Evolutionary conservation across 2,888 invertebrate species (phyloP), one percentile per base, ranked within the genome.

Genomic region (Nebria brevicollis): DNA sequence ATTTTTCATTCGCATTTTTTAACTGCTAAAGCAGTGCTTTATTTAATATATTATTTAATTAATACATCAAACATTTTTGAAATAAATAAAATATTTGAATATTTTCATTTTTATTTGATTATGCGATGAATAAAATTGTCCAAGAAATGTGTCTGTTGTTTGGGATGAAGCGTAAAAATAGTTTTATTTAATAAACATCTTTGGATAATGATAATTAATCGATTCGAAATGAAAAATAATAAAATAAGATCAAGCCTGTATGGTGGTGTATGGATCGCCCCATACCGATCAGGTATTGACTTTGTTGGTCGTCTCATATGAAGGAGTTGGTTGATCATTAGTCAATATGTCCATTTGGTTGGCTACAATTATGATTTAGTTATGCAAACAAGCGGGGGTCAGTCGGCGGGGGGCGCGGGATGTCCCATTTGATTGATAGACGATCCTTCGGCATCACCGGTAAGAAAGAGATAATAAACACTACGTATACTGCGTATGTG

Each of bases 301-400:
- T 13, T 54, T 13, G 54, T 54, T 54, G 11, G 8, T 54, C 11
- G 4, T 11, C 13, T 54, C 2, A 11, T 54, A 54, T 54, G 70
- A 70, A 75, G 75, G 75, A 75, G 64, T 65, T 72, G 81, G 82
- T 13, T 77, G 85, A 88, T 88, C 89, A 89, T 89, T 89, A 89
- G 88, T 89, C 89, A 89, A 88, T 87, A 86, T 87, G 89, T 89
- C 89, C 86, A 87, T 87, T 87, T 86, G 86, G 86, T 85, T 86
- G 87, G 87, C 87, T 87, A 88, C 88, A 88, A 89, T 89, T 89
- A 89, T 88, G 88, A 88, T 89, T 88, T 88, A 87, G 89, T 88
- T 88, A 89, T 88, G 88, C 88, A 89, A 89, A 89, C 89, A 89
- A 88, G 88, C 87, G 85, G 87, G 88, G 87, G 88, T 87, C 87